Percentiles rank a stretch among this genome's conserved stretches.
Evolutionary conservation across 2,797 vertebrate genomes (phyloP).

Genomic region (Dendrocincla fuliginosa): DNA sequence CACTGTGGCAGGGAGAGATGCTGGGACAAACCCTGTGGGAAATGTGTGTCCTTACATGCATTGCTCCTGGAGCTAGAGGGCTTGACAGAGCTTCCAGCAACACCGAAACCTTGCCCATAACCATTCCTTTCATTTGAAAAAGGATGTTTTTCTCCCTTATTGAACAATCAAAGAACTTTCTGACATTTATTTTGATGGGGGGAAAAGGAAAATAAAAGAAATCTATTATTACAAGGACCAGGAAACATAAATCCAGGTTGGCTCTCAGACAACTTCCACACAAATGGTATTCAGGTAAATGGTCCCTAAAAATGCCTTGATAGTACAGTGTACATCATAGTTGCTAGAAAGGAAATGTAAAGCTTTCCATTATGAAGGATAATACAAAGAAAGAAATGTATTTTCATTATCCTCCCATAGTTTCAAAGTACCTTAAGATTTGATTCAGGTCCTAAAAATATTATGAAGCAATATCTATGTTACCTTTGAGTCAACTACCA

Average conservation of each 20-base stretch:
- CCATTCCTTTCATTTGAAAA: background rate
- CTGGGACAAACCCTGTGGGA: background rate
- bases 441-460: slow-evolving; percentile 54
- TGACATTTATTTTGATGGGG: slow-evolving; percentile 52
- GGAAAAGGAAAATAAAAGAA: background rate
- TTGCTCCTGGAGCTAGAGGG: background rate
- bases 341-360: slow-evolving; percentile 57
- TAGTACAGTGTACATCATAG: slow-evolving; percentile 40
- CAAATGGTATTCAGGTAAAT: slow-evolving; percentile 67
- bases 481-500: slow-evolving; percentile 60
- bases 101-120: background rate
- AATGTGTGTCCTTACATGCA: accelerated
- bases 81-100: background rate
- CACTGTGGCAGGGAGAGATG: accelerated
- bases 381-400: slow-evolving; percentile 53
- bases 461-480: slow-evolving; percentile 45
- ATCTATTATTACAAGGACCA: slow-evolving; percentile 42
- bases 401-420: slow-evolving; percentile 66
- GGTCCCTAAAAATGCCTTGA: slow-evolving; percentile 64
- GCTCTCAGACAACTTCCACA: slow-evolving; percentile 24
- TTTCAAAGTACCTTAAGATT: slow-evolving; percentile 56
- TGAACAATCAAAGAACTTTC: slow-evolving; percentile 45
- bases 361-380: slow-evolving; percentile 61
- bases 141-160: background rate
- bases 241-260: slow-evolving; percentile 54